Evolutionary conservation across 2,113 vertebrate genomes (phyloP).

Genomic region (Tilapia sparmanii): DNA sequence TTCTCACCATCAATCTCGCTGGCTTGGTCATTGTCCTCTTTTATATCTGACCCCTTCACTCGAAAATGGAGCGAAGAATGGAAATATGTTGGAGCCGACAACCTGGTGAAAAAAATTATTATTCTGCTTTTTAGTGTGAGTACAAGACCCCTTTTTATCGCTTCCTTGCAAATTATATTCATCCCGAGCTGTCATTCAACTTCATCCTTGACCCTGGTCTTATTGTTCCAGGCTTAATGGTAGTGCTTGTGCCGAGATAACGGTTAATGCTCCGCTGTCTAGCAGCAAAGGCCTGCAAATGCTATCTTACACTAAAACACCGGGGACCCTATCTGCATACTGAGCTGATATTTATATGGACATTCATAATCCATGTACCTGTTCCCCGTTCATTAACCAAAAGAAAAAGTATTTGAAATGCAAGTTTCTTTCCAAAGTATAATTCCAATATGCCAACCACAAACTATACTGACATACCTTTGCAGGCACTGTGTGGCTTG

Average conservation of each 20-base stretch:
- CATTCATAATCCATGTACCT: conserved; percentile 37
- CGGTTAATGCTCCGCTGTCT: conserved; percentile 50
- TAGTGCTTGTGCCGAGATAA: conserved; percentile 58
- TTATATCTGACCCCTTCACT: conserved; percentile 61
- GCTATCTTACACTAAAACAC: conserved; percentile 40
- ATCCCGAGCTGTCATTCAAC: conserved; percentile 72
- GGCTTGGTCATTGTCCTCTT: conserved; percentile 64
- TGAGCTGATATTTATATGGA: conserved; percentile 43
- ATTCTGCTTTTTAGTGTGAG: conserved; percentile 59
- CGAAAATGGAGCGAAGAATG: conserved; percentile 56
- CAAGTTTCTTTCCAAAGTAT: conserved; percentile 2
- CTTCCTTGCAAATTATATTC: conserved; percentile 56
- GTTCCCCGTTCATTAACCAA: conserved; percentile 36
- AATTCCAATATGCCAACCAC: background rate
- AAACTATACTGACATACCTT: background rate
- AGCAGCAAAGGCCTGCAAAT: conserved; percentile 38
- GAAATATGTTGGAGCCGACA: conserved; percentile 48
- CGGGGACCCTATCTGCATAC: conserved; percentile 53
- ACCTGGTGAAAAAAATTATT: conserved; percentile 45
- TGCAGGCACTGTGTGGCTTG: background rate
- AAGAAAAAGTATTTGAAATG: conserved; percentile 29
- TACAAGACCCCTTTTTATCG: conserved; percentile 64
- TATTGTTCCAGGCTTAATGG: conserved; percentile 66
- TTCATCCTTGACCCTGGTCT: conserved; percentile 67
- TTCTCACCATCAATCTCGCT: conserved; percentile 62